These are phyloP conservation scores for Promerops cafer DNA, from an alignment of 2,113 vertebrate genomes.

Conservation along the genomic window DNA sequence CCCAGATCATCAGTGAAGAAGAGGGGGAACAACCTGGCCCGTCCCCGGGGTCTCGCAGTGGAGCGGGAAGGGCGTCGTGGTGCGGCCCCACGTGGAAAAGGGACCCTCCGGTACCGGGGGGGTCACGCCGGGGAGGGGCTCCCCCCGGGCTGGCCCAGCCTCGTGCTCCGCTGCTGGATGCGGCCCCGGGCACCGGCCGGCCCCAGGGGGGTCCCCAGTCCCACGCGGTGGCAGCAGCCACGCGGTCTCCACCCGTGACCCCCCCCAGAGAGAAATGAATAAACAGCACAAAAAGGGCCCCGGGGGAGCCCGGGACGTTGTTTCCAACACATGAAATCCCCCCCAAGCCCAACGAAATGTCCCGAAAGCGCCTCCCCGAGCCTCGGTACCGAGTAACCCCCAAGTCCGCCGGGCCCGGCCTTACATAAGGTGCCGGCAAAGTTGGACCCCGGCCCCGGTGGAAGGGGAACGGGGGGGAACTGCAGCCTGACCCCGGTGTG, in stretches of 20 bases:
- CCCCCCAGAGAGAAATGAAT: neutral
- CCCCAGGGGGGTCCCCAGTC: neutral
- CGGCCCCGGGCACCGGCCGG: neutral
- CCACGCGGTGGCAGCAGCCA: neutral
- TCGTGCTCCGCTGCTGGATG: neutral
- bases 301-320: neutral
- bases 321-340: neutral
- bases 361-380: neutral
- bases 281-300: neutral
- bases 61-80: neutral
- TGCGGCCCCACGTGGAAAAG: neutral
- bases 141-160: neutral
- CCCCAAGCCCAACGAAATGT: neutral
- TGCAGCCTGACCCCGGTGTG: neutral
- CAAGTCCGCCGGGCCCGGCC: neutral
- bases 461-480: neutral
- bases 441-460: neutral
- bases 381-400: neutral
- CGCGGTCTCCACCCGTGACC: neutral
- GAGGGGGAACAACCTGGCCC: neutral
- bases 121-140: neutral
- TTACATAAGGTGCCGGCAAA: neutral
- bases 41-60: neutral
- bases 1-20: neutral
- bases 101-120: neutral